Evolutionary conservation across 2,113 vertebrate genomes (phyloP), one percentile per base, ranked within the genome.

Genomic region (Tichodroma muraria): DNA sequence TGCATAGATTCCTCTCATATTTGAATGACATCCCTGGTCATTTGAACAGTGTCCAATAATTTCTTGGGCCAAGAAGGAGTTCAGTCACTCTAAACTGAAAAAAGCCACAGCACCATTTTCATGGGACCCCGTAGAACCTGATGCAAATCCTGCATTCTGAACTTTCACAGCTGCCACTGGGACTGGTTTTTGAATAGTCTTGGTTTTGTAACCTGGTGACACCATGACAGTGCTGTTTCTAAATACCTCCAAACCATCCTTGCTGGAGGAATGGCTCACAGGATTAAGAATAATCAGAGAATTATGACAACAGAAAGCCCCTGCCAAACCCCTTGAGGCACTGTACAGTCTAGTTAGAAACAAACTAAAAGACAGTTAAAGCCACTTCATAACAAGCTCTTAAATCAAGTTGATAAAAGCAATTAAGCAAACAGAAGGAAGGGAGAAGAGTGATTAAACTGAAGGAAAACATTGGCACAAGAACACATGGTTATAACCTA

Each of bases 381-480:
- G 63, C 10, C 33, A 80, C 76, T 83, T 91, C 42, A 73, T 82
- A 95, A 88, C 78, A 88, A 85, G 81, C 42, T 89, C 76, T 94
- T 95, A 94, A 95, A 97, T 95, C 89, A 94, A 83, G 33, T 15
- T 90, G 91, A 95, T 93, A 93, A 91, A 91, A 94, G 66, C 84
- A 96, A 85, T 95, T 96, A 91, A 66, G 38, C 68, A 86, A 96
- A 90, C 65, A 94, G 44, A 21, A 80, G 37, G 40, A 72, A 92
- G 31, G 22, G 44, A 86, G 23, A 75, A 81, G 40, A 71, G 31
- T 30, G 53, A 92, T 92, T 95, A 86, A 96, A 93, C 27, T 68
- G 30, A 79, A 72, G 25, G 28, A 85, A 96, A 95, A 61, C 30
- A 88, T 2, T 94, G 89, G 90, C 88, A 56, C 28, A 86, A 64